These are phyloP conservation scores for Trachemys scripta DNA, from an alignment of 2,113 vertebrate species.

Conservation along the genomic window DNA sequence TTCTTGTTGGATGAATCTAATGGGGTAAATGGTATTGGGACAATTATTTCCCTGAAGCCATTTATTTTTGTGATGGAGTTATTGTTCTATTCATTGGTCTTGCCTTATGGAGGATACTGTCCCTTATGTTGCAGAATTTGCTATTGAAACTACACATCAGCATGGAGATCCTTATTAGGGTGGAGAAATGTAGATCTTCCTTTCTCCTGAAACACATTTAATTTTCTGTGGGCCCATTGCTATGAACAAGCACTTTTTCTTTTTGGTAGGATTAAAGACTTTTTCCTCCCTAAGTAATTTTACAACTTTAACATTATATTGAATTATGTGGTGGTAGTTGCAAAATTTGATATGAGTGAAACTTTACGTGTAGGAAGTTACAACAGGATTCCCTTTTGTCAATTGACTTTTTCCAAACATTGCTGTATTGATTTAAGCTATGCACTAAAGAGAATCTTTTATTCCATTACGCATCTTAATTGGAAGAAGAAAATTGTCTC, in stretches of 20 bases:
- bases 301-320: not conserved
- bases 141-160: fast-evolving
- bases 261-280: not conserved
- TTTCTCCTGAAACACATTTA: not conserved
- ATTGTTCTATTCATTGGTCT: not conserved
- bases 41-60: not conserved
- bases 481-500: not conserved
- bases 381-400: not conserved
- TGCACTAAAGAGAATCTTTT: not conserved
- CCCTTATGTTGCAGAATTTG: not conserved
- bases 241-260: not conserved
- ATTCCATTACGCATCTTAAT: not conserved
- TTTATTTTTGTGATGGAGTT: not conserved
- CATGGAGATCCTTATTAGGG: not conserved
- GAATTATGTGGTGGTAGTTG: not conserved
- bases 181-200: not conserved
- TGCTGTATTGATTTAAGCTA: not conserved
- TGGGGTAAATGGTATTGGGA: not conserved
- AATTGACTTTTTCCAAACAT: not conserved
- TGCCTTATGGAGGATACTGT: not conserved
- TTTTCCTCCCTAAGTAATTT: not conserved
- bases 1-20: not conserved
- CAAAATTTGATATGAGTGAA: not conserved
- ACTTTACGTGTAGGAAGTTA: not conserved
- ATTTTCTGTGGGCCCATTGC: not conserved